A percentile compares a stretch with the other conserved stretches of the same genome.
Evolutionary conservation across 2,113 vertebrate genomes (phyloP).

Genomic region (Clarias gariepinus): DNA sequence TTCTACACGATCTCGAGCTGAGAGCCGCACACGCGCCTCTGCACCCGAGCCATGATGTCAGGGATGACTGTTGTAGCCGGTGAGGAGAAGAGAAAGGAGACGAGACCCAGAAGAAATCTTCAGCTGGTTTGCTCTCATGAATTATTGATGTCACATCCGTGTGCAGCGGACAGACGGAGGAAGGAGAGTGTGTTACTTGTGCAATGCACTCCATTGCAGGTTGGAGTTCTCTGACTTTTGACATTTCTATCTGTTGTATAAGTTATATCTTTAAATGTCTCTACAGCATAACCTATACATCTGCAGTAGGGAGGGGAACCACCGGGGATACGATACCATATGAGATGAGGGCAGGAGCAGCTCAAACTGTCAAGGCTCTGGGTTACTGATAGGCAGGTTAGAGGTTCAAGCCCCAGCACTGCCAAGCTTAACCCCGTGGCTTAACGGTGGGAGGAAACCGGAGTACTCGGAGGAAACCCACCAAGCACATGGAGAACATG

Average conservation of each 20-base stretch:
- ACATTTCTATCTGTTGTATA: neutral
- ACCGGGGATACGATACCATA: no score
- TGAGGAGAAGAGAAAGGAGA: neutral
- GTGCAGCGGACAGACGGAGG: neutral
- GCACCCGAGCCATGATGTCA: neutral
- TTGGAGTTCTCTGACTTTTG: neutral
- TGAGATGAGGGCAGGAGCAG: no score
- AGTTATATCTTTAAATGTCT: neutral
- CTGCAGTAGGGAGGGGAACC: no score
- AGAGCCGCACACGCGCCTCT: neutral
- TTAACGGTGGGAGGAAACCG: no score
- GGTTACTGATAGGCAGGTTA: no score
- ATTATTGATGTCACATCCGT: conserved; percentile 52
- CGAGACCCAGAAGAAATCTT: conserved; percentile 10
- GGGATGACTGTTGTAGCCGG: neutral
- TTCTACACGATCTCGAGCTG: neutral
- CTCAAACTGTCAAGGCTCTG: no score
- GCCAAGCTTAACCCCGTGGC: no score
- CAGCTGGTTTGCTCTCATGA: conserved; percentile 59
- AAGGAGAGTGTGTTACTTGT: neutral
- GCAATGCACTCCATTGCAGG: neutral
- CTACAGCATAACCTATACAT: neutral
- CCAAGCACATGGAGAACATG: no score
- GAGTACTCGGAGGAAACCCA: no score
- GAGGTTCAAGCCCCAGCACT: no score